Percentiles rank a stretch among this genome's conserved stretches.
Evolutionary conservation across 2,113 vertebrate genomes (phyloP).

Genomic region (Athene noctua): DNA sequence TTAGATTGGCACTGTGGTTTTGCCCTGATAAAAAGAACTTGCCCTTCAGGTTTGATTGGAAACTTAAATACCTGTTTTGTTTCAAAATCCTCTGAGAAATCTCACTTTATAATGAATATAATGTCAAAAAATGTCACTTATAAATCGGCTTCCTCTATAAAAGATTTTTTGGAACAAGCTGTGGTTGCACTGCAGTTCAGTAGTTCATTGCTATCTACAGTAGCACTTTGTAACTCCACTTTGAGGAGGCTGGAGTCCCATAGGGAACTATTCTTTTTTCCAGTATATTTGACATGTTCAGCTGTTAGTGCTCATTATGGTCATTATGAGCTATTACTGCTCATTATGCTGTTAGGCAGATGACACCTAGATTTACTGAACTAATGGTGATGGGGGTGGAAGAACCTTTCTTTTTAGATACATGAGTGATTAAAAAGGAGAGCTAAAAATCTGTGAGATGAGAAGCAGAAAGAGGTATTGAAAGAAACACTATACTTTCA

Average conservation of each 20-base stretch:
- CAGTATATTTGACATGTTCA: conserved; percentile 63
- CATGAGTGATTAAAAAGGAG: neutral
- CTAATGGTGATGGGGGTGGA: conserved; percentile 21
- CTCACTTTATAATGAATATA: neutral
- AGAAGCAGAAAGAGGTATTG: neutral
- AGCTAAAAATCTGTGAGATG: neutral
- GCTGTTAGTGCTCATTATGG: conserved; percentile 64
- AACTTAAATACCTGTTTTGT: neutral
- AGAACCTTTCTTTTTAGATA: conserved; percentile 15
- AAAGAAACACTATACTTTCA: neutral
- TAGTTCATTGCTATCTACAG: neutral
- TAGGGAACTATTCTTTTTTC: conserved; percentile 26
- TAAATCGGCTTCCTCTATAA: neutral
- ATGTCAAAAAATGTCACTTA: conserved; percentile 17
- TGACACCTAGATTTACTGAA: conserved; percentile 59
- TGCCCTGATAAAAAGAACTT: neutral
- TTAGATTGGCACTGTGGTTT: neutral
- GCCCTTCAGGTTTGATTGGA: neutral
- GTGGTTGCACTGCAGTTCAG: neutral
- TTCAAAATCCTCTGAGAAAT: conserved; percentile 7
- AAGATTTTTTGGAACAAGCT: neutral
- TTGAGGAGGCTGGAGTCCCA: conserved; percentile 34
- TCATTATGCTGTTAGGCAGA: conserved; percentile 64
- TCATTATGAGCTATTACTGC: conserved; percentile 63
- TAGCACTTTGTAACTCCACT: neutral